A percentile compares a stretch with the other conserved stretches of the same genome.
Evolutionary conservation across 2,797 vertebrate genomes (phyloP).

Genomic region (Gymnocypris eckloni): DNA sequence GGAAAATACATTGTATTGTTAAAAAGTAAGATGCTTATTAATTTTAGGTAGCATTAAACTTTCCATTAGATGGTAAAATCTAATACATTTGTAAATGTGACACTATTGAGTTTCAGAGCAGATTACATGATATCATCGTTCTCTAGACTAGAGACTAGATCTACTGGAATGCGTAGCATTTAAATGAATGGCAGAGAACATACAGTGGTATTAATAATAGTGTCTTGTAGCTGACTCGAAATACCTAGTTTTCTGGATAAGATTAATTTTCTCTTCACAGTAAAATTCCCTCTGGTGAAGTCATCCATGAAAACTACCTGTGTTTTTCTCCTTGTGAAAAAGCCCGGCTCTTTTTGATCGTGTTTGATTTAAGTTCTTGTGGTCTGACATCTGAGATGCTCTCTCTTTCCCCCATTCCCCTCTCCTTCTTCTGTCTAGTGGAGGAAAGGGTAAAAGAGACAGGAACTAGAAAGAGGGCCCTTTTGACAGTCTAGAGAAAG

Average conservation of each 20-base stretch:
- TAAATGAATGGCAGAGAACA: slow-evolving; percentile 37
- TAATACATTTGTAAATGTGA: background rate
- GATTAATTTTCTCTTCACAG: slow-evolving; percentile 25
- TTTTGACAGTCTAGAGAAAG: slow-evolving; percentile 76
- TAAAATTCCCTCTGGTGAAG: slow-evolving; percentile 52
- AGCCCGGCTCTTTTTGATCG: slow-evolving; percentile 51
- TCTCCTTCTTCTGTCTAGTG: slow-evolving; percentile 59
- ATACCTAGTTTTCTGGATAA: slow-evolving; percentile 36
- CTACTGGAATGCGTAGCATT: background rate
- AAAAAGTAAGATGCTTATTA: background rate
- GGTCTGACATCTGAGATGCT: slow-evolving; percentile 57
- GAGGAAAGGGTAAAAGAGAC: slow-evolving; percentile 65
- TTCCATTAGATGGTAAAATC: background rate
- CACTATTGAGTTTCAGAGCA: background rate
- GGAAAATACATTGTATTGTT: background rate
- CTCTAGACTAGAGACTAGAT: slow-evolving; percentile 11
- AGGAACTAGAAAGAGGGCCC: slow-evolving; percentile 75
- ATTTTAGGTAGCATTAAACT: background rate
- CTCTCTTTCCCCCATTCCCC: slow-evolving; percentile 37
- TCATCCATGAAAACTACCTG: slow-evolving; percentile 59
- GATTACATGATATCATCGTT: background rate
- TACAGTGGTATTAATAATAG: slow-evolving; percentile 35
- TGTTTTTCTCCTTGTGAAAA: slow-evolving; percentile 54
- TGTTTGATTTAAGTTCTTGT: slow-evolving; percentile 62
- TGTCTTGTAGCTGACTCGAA: slow-evolving; percentile 30